phyloP scores from a whole-genome alignment of 2,113 vertebrate genomes.

The Okapia johnstoni region DNA sequence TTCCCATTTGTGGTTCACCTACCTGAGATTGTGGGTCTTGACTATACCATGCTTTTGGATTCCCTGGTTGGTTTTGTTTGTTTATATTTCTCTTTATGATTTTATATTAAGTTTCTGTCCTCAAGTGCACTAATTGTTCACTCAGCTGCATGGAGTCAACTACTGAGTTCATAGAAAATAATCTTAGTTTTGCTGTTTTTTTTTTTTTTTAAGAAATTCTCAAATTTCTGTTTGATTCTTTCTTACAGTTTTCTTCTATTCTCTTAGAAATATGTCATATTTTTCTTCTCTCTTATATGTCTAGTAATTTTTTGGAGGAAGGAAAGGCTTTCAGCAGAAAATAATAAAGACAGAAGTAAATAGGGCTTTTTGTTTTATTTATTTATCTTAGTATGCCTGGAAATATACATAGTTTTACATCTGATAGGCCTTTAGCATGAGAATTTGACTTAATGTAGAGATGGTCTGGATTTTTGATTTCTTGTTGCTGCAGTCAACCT shows the following conservation, averaged over 20 bases:
- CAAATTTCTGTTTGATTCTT: neutral
- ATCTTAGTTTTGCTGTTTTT: neutral
- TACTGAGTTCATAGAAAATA: neutral
- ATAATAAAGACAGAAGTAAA: neutral
- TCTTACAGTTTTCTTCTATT: neutral
- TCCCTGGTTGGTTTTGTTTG: neutral
- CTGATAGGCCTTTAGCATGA: neutral
- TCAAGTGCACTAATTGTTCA: neutral
- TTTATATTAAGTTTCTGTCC: neutral
- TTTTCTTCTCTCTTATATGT: neutral
- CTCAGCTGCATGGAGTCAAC: neutral
- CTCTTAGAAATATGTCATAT: neutral
- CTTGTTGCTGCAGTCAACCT: neutral
- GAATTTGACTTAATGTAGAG: neutral
- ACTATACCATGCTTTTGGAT: neutral
- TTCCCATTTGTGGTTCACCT: neutral
- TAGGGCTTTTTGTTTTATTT: neutral
- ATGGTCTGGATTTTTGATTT: neutral
- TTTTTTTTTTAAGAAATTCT: neutral
- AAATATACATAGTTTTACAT: neutral
- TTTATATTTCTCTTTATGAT: neutral
- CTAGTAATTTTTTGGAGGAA: neutral
- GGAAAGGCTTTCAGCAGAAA: neutral
- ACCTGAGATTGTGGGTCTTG: neutral
- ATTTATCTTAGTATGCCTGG: neutral